Evolutionary conservation across 1,140 invertebrate genomes (phyloP).

Genomic region (Eciton burchellii): DNA sequence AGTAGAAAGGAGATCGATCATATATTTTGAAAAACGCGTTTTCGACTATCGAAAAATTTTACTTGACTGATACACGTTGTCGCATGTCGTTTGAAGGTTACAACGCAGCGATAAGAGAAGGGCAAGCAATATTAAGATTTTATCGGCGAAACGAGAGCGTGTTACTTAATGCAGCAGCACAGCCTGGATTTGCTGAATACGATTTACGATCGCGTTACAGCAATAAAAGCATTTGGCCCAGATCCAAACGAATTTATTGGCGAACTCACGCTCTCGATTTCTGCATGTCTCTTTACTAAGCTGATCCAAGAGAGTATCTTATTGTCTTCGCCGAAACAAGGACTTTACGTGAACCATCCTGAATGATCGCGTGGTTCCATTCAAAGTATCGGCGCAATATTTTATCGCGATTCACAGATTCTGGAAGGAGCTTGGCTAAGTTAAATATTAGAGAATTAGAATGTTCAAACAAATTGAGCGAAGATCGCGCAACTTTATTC

Average conservation of each 20-base stretch:
- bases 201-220: conserved; percentile 64
- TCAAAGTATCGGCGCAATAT: neutral
- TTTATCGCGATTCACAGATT: neutral
- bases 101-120: conserved; percentile 5
- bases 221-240: conserved; percentile 70
- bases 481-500: neutral
- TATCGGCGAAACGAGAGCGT: conserved; percentile 34
- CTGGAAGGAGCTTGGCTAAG: neutral
- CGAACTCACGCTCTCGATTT: conserved; percentile 65
- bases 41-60: conserved; percentile 2
- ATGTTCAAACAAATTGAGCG: conserved; percentile 27
- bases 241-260: conserved; percentile 69
- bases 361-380: conserved; percentile 40
- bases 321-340: conserved; percentile 62
- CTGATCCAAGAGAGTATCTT: conserved; percentile 51
- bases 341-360: conserved; percentile 42
- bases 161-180: conserved; percentile 18
- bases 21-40: neutral
- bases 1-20: neutral
- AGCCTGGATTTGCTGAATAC: conserved; percentile 46
- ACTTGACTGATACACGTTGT: conserved; percentile 18
- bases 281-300: conserved; percentile 39
- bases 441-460: conserved; percentile 19
- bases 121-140: conserved; percentile 41
- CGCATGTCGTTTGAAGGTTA: conserved; percentile 29